phyloP scores from a whole-genome alignment of 2,113 vertebrate genomes.

The Platichthys flesus region DNA sequence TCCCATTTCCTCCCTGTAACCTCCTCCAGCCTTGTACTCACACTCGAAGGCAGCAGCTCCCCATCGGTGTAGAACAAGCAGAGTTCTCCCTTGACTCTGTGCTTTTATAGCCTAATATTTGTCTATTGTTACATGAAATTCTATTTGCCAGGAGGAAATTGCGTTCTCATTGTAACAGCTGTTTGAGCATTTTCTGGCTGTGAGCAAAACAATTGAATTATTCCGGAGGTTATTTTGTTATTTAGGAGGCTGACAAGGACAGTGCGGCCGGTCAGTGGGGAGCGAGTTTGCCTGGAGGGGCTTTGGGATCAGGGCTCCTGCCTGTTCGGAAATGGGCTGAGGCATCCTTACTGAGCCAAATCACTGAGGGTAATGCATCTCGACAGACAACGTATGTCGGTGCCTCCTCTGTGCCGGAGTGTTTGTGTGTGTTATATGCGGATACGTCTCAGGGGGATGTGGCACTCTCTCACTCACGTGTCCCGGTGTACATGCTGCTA shows the following conservation, averaged over 20 bases:
- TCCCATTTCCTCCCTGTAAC: slow-evolving; percentile 8
- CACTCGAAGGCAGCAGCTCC: slow-evolving; percentile 27
- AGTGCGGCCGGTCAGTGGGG: slow-evolving; percentile 58
- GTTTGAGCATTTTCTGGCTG: slow-evolving; percentile 58
- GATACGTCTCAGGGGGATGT: not conserved
- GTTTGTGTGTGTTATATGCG: slow-evolving; percentile 7
- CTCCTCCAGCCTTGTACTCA: slow-evolving; percentile 9
- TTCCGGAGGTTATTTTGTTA: slow-evolving; percentile 73
- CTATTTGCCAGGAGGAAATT: slow-evolving; percentile 64
- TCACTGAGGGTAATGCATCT: slow-evolving; percentile 50
- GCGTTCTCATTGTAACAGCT: slow-evolving; percentile 62
- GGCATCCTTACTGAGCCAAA: slow-evolving; percentile 50
- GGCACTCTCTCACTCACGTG: not conserved
- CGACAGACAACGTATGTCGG: slow-evolving; percentile 33
- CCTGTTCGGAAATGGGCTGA: slow-evolving; percentile 62
- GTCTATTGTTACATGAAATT: slow-evolving; percentile 65
- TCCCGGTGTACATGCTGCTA: slow-evolving; percentile 6
- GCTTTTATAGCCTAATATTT: slow-evolving; percentile 69
- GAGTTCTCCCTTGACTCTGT: slow-evolving; percentile 58
- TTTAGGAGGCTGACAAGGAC: slow-evolving; percentile 72
- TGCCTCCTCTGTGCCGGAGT: not conserved
- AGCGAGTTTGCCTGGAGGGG: slow-evolving; percentile 58
- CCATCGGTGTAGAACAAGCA: slow-evolving; percentile 38
- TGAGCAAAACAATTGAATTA: slow-evolving; percentile 70
- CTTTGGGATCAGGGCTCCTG: slow-evolving; percentile 50